Evolutionary conservation across 2,797 vertebrate species (phyloP).

Genomic region (Diplodus puntazzo): DNA sequence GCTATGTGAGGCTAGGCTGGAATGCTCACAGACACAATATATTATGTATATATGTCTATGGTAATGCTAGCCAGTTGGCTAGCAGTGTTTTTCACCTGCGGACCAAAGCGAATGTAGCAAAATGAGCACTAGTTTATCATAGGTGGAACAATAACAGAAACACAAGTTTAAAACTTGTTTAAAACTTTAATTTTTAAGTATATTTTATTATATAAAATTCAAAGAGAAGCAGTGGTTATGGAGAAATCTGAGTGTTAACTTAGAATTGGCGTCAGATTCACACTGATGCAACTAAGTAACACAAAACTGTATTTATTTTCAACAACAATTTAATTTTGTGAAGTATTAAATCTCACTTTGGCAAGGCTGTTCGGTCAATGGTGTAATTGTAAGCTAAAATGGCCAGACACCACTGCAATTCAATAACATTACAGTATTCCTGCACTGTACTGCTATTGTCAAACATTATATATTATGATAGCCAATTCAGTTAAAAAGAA

Average conservation of each 20-base stretch:
- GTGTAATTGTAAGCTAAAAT: background rate
- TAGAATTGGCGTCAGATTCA: background rate
- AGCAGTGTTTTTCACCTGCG: background rate
- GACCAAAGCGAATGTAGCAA: background rate
- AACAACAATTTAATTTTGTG: background rate
- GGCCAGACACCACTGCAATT: fast-evolving
- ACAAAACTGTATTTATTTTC: background rate
- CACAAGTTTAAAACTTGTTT: too few species aligned
- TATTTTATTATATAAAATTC: too few species aligned
- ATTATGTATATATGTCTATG: too few species aligned
- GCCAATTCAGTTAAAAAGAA: too few species aligned
- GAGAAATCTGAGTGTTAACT: background rate
- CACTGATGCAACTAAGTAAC: background rate
- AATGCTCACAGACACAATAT: background rate
- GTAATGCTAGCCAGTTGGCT: background rate
- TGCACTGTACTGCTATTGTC: background rate
- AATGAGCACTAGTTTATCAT: background rate
- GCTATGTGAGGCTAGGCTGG: background rate
- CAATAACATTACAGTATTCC: background rate
- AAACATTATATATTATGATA: background rate
- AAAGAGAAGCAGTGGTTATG: too few species aligned
- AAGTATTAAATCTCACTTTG: background rate
- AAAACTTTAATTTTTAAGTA: too few species aligned
- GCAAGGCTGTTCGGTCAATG: too few species aligned
- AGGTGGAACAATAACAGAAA: background rate